Evolutionary conservation across 2,888 invertebrate species (phyloP), one percentile per base, ranked within the genome.

Genomic region (Caenorhabditis angaria): DNA sequence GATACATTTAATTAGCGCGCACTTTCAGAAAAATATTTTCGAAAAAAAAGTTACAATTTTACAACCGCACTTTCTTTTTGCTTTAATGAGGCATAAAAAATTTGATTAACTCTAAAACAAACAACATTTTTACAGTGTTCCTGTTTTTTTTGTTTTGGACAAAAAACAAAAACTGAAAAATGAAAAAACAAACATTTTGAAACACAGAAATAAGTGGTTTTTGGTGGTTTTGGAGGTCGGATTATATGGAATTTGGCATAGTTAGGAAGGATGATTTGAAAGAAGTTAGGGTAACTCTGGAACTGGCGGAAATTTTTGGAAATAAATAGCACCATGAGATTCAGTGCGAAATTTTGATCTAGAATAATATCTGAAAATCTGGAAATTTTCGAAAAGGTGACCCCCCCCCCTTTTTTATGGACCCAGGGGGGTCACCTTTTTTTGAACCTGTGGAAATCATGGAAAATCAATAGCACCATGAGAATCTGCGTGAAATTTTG

Each of bases 11-110:
- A n/a, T n/a, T n/a, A n/a, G n/a, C n/a, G n/a, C n/a, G n/a, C n/a
- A n/a, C n/a, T n/a, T n/a, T n/a, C n/a, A n/a, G 32, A 12, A 12
- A 32, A 32, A 32, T 8, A 32, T 32, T 32, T 32, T 32, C 32
- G 6, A 8, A 5, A 32, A 32, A 32, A 32, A 8, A 8, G 32
- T 32, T 32, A 8, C 6, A 32, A 32, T 12, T 12, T 32, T n/a
- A n/a, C n/a, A n/a, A 41, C 41, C 6, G 41, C 18, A 41, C 41
- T 41, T 12, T 18, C 18, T 14, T n/a, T n/a, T n/a, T n/a, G n/a
- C 10, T 41, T 41, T 12, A 41, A 41, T 41, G 41, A 41, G 41
- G 41, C 41, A 41, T 41, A 41, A 41, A 41, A 41, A 41, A 41
- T 41, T 41, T 41, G 41, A 41, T 41, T 41, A 41, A 41, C 5